These are phyloP conservation scores for Aphidius colemani DNA, from an alignment of 2,888 invertebrate species.

Conservation along the genomic window DNA sequence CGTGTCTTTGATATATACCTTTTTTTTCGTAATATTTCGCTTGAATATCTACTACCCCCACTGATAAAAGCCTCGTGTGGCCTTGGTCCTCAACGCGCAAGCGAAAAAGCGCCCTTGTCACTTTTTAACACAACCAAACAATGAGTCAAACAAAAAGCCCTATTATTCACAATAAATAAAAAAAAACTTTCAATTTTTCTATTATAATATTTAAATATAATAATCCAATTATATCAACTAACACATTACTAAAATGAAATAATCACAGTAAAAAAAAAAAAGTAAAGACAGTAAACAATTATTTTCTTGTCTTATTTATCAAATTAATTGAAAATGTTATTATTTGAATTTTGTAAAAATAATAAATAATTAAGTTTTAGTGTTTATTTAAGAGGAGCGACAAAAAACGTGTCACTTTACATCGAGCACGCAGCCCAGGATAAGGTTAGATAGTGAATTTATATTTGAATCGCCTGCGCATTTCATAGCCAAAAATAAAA, in stretches of 20 bases:
- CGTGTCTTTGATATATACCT: neutral
- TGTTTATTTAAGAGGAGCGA: slow-evolving; percentile 22
- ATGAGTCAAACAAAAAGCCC: neutral
- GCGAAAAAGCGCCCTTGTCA: slow-evolving; percentile 9
- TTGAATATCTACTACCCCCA: slow-evolving; percentile 10
- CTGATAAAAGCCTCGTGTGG: slow-evolving; percentile 20
- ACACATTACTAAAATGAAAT: too few species aligned
- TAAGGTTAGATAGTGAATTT: slow-evolving; percentile 39
- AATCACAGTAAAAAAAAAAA: too few species aligned
- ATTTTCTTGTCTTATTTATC: too few species aligned
- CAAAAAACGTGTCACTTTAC: slow-evolving; percentile 36
- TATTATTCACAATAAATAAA: neutral
- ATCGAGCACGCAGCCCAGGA: slow-evolving; percentile 38
- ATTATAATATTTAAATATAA: too few species aligned
- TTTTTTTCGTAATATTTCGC: neutral
- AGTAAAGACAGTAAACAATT: too few species aligned
- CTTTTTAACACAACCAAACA: neutral
- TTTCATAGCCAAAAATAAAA: slow-evolving; percentile 41
- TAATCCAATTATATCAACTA: too few species aligned
- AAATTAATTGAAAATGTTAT: too few species aligned
- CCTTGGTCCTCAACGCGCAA: slow-evolving; percentile 30
- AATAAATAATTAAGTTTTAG: neutral
- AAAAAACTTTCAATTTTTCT: neutral
- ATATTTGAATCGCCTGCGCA: slow-evolving; percentile 26
- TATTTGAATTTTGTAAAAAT: neutral